phyloP scores from a whole-genome alignment of 2,888 invertebrate species.

The Microplitis deprimator region DNA sequence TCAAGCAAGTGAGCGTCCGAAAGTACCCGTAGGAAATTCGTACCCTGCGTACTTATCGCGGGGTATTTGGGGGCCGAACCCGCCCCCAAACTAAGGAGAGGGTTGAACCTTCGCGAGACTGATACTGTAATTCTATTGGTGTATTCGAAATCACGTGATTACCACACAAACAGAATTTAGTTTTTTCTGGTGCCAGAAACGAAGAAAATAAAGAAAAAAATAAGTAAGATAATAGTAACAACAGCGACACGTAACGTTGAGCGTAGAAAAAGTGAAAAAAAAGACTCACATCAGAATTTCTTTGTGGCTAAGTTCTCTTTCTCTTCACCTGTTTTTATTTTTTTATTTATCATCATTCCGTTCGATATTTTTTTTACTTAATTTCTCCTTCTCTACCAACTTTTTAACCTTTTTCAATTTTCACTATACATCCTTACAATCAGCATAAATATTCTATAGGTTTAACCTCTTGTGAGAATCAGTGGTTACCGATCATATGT shows the following conservation, averaged over 20 bases:
- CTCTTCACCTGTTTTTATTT: constrained; percentile 46
- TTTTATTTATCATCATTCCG: constrained; percentile 4
- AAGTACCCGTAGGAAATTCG: constrained; percentile 22
- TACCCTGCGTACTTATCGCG: constrained; percentile 35
- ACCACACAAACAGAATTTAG: constrained; percentile 42
- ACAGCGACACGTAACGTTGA: constrained; percentile 63
- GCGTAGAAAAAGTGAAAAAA: constrained; percentile 48
- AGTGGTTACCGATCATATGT: not conserved
- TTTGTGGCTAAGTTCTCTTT: constrained; percentile 41
- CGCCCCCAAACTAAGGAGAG: constrained; percentile 71
- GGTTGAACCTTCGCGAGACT: constrained; percentile 66
- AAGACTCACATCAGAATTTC: constrained; percentile 39
- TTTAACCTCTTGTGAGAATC: constrained; percentile 35
- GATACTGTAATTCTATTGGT: constrained; percentile 68
- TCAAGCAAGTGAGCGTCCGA: constrained; percentile 26
- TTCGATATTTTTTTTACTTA: not conserved
- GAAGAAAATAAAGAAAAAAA: constrained; percentile 42
- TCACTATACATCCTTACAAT: constrained; percentile 47
- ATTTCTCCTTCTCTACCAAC: constrained; percentile 27
- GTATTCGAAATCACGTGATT: constrained; percentile 62
- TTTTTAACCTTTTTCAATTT: constrained; percentile 46
- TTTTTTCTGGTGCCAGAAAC: constrained; percentile 38
- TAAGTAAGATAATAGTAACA: constrained; percentile 63
- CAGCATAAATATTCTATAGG: constrained; percentile 7
- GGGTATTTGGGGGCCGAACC: constrained; percentile 37